A percentile compares a stretch with the other conserved stretches of the same genome.
Conservation (phyloP, 2,113 vertebrate species). For the Cepphus grylle region DNA sequence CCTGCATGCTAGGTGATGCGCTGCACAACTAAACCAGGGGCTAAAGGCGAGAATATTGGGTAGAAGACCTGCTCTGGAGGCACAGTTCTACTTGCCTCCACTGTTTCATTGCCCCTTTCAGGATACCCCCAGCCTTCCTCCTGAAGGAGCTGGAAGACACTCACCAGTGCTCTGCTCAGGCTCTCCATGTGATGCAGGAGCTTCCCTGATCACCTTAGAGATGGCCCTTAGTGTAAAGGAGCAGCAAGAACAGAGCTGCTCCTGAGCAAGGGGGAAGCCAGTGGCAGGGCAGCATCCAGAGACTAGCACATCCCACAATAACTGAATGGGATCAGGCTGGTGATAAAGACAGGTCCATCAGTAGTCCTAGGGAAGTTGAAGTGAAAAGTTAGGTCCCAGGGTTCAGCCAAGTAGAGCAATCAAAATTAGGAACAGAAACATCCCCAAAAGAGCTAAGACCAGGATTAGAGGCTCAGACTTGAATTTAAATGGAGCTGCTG, state of each 20-base stretch:
- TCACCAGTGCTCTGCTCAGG: neutral
- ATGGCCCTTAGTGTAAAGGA: neutral
- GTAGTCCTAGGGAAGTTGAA: neutral
- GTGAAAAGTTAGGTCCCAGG: neutral
- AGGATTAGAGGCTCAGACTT: neutral
- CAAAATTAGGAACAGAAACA: neutral
- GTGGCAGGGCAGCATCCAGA: neutral
- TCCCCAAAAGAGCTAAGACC: fast-evolving
- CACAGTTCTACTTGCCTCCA: neutral
- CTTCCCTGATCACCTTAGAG: neutral
- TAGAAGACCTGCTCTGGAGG: neutral
- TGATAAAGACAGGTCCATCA: neutral
- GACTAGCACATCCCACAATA: neutral
- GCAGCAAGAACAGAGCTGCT: neutral
- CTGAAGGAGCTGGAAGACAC: neutral
- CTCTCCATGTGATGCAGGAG: neutral
- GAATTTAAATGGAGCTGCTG: neutral
- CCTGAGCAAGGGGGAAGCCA: neutral
- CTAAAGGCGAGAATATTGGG: neutral
- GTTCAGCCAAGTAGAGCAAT: neutral
- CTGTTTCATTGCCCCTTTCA: neutral
- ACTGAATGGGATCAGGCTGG: no score
- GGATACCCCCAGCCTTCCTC: neutral
- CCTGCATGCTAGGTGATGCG: neutral
- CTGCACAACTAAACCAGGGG: neutral